A percentile compares a stretch with the other conserved stretches of the same genome.
phyloP scores from a whole-genome alignment of 1,140 invertebrate species.

The Platyscapa corneri region DNA sequence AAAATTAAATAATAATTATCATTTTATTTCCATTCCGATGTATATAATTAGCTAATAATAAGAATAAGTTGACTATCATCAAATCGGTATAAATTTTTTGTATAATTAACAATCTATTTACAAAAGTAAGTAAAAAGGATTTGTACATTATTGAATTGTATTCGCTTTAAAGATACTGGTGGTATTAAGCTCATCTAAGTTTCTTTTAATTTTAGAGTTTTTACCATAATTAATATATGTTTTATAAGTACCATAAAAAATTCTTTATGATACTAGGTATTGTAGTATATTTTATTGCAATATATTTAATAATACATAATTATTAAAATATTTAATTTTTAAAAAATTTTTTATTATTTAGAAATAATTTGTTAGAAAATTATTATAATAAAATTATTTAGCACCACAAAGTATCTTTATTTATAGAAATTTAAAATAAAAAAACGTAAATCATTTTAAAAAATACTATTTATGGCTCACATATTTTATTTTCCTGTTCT shows the following conservation, averaged over 20 bases:
- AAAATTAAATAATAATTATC: neutral
- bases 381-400: neutral
- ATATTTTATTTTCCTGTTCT: slow-evolving; percentile 62
- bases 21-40: neutral
- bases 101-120: slow-evolving; percentile 34
- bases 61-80: neutral
- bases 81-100: slow-evolving; percentile 8
- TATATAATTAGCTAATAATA: neutral
- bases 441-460: neutral
- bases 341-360: too few species aligned
- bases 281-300: neutral
- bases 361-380: neutral
- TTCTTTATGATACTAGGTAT: neutral
- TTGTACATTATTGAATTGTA: slow-evolving; percentile 7
- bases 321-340: neutral
- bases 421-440: neutral
- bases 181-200: neutral
- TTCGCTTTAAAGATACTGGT: neutral
- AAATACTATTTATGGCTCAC: slow-evolving; percentile 30
- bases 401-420: neutral
- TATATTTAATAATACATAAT: neutral
- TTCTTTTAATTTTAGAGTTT: neutral
- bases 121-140: slow-evolving; percentile 29
- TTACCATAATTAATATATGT: neutral
- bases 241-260: too few species aligned